Base-by-base conservation (phyloP, 2,888 invertebrate genomes). In the Lysandra bellargus region DNA sequence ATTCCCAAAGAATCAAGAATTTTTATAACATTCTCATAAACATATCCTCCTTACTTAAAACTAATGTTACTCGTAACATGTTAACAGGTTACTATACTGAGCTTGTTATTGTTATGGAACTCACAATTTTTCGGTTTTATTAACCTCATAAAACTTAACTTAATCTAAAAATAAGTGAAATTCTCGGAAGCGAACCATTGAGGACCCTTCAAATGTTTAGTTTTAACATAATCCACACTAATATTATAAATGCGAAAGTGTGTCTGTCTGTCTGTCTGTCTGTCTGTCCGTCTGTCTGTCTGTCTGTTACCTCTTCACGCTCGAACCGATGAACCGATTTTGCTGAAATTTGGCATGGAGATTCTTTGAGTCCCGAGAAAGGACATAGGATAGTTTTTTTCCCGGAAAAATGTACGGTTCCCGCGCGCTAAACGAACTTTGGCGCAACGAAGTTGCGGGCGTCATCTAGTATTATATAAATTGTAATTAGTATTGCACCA, bases 401-500 rank as follows among this genome's bases (percentile, higher is more conserved):
- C 23, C 23, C 23, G 23, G 23, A 23, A 23, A 23, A 23, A 23
- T 23, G 23, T 23, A 23, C 23, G 23, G 23, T 23, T 23, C 23
- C 23, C 23, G 23, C 23, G 23, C 23, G 23, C 0, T 23, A 23
- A 23, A 23, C 23, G 23, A 23, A 23, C 23, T 23, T 23, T 23
- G 23, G 23, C 23, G 23, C 23, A 23, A 23, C 23, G 23, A 23
- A 23, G 23, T 23, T 23, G 23, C 23, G 23, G 23, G 23, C 23
- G 23, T 23, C 23, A 23, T 23, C 23, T 23, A 23, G 23, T 23
- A 23, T 12, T 64, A 64, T 30, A 64, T 64, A 64, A 64, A 64
- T 64, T 64, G 30, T 64, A 64, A 64, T 64, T 64, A 30, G 64
- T 30, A 64, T 30, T 64, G 64, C 64, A 64, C 64, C 64, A 64